Evolutionary conservation across 2,113 vertebrate species (phyloP).

Genomic region (Nansenia antarctica): DNA sequence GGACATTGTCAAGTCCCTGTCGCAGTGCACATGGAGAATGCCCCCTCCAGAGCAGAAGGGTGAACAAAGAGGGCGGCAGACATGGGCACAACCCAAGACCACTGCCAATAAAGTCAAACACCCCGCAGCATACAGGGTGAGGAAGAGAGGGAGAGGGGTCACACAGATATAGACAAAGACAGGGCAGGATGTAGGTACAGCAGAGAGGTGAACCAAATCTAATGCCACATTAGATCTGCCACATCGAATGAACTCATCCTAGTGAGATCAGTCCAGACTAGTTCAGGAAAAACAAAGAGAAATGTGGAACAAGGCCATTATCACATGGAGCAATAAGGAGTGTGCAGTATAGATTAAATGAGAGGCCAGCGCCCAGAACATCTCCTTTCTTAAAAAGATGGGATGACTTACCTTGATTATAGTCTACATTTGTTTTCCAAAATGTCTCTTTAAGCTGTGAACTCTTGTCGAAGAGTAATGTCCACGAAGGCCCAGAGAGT

Average conservation of each 20-base stretch:
- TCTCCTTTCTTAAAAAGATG: no score
- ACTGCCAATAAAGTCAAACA: slow-evolving; percentile 8
- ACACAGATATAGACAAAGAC: background rate
- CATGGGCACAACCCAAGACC: slow-evolving; percentile 59
- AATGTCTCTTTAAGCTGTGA: slow-evolving; percentile 37
- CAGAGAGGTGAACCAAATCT: background rate
- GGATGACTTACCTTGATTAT: no score
- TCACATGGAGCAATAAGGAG: background rate
- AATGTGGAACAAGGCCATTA: background rate
- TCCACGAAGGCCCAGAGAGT: slow-evolving; percentile 27
- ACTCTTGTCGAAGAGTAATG: slow-evolving; percentile 23
- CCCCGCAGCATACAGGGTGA: background rate
- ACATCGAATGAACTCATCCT: slow-evolving; percentile 1
- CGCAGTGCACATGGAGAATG: slow-evolving; percentile 61
- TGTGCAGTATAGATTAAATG: background rate
- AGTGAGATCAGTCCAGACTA: no score
- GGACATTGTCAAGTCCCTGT: slow-evolving; percentile 76
- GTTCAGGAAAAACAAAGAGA: no score
- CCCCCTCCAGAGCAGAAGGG: slow-evolving; percentile 57
- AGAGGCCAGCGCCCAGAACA: slow-evolving; percentile 12
- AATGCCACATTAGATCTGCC: background rate
- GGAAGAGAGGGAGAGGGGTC: background rate
- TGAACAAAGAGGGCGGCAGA: slow-evolving; percentile 57
- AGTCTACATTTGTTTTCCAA: slow-evolving; percentile 40
- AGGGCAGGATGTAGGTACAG: background rate